phyloP scores from a whole-genome alignment of 2,888 invertebrate species.

The Hyppa rectilinea region DNA sequence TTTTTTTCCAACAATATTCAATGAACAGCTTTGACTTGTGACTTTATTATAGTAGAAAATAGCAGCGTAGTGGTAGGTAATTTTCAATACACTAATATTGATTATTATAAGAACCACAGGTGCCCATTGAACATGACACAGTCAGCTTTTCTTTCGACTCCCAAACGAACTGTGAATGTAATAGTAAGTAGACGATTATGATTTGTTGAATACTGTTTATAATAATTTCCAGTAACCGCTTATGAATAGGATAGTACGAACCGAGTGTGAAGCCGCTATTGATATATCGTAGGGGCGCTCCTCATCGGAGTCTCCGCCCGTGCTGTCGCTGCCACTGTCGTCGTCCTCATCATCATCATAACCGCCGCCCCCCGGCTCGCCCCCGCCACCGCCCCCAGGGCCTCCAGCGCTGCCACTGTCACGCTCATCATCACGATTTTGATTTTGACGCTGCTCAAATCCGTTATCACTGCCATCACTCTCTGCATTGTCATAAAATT shows the following conservation, averaged over 20 bases:
- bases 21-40: too few species aligned
- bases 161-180: background rate
- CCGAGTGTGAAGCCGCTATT: constrained; percentile 84
- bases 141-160: too few species aligned
- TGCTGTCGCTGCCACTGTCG: constrained; percentile 32
- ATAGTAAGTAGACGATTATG: background rate
- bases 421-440: constrained; percentile 22
- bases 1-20: too few species aligned
- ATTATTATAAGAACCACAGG: background rate
- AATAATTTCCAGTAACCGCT: background rate
- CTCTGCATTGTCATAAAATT: constrained; percentile 34
- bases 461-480: constrained; percentile 47
- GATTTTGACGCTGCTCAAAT: constrained; percentile 28
- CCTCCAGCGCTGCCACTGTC: constrained; percentile 22
- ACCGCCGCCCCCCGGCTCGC: constrained; percentile 14
- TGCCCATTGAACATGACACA: background rate
- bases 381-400: background rate
- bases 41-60: too few species aligned
- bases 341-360: constrained; percentile 33
- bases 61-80: too few species aligned
- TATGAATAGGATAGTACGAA: constrained; percentile 62
- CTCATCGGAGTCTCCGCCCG: constrained; percentile 68
- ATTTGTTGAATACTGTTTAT: background rate
- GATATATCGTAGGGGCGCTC: constrained; percentile 81
- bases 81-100: too few species aligned